phyloP scores from a whole-genome alignment of 2,113 vertebrate species.

The Lamprologus callipterus region DNA sequence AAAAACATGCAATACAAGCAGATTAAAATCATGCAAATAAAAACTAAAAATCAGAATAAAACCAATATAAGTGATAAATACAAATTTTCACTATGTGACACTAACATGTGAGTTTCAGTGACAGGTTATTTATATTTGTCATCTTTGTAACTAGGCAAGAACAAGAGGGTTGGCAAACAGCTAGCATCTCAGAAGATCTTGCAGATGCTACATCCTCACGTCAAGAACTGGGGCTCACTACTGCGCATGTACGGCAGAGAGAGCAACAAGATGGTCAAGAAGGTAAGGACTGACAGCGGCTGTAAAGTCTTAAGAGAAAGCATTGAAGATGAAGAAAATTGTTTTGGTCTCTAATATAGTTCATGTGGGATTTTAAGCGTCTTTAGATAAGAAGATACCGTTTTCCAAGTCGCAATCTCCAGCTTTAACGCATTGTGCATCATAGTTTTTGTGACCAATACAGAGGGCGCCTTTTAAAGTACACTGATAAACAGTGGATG shows the following conservation, averaged over 20 bases:
- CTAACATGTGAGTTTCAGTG: neutral
- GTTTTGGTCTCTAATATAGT: neutral
- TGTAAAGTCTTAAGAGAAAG: neutral
- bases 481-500: neutral
- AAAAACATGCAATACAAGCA: neutral
- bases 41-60: neutral
- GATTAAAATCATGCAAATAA: neutral
- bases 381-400: neutral
- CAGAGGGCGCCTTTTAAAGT: neutral
- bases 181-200: conserved; percentile 97
- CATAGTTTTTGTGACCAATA: neutral
- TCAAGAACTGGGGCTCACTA: conserved; percentile 97
- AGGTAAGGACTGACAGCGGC: conserved; percentile 66
- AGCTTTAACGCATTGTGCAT: neutral
- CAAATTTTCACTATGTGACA: neutral
- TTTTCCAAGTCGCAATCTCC: neutral
- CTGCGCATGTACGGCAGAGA: conserved; percentile 97
- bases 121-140: neutral
- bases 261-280: conserved; percentile 97
- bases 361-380: neutral
- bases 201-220: conserved; percentile 95
- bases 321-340: neutral
- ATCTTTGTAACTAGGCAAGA: conserved; percentile 79
- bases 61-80: neutral
- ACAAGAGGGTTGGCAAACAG: conserved; percentile 96